Percentiles rank a stretch among this genome's conserved stretches.
Evolutionary conservation across 1,140 invertebrate species (phyloP).

Genomic region (Trichonephila clavata): DNA sequence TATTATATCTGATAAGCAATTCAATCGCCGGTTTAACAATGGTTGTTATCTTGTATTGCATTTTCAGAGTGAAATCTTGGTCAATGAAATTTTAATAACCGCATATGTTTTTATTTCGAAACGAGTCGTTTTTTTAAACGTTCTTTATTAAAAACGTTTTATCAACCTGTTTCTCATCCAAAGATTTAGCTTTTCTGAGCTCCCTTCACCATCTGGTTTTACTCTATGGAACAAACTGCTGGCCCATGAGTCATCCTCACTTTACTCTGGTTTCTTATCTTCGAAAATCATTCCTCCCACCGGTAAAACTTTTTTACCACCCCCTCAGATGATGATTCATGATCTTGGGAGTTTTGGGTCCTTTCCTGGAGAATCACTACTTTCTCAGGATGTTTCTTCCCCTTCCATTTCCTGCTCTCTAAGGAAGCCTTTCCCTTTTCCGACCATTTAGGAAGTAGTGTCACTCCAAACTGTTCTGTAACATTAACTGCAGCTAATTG

Average conservation of each 20-base stretch:
- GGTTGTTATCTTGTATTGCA: background rate
- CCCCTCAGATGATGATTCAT: conserved; percentile 41
- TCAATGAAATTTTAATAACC: background rate
- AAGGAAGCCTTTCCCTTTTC: background rate
- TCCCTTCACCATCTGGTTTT: background rate
- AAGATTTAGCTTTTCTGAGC: background rate
- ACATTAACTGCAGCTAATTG: background rate
- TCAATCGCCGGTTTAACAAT: background rate
- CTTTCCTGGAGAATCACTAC: background rate
- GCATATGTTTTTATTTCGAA: background rate
- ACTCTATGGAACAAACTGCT: background rate
- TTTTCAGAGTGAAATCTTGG: background rate
- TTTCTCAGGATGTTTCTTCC: conserved; percentile 23
- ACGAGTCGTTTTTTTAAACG: background rate
- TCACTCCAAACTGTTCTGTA: background rate
- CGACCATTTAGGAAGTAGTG: background rate
- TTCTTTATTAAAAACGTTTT: background rate
- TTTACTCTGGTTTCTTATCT: conserved; percentile 1
- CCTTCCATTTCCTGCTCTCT: background rate
- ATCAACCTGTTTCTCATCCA: background rate
- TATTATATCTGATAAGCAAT: too few species aligned
- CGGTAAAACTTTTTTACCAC: conserved; percentile 5
- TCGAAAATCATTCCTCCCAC: conserved; percentile 22
- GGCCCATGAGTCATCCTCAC: conserved; percentile 10
- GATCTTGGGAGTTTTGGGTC: conserved; percentile 36